These are phyloP conservation scores for Thripadectes ignobilis DNA, from an alignment of 2,797 vertebrate species.

Conservation along the genomic window DNA sequence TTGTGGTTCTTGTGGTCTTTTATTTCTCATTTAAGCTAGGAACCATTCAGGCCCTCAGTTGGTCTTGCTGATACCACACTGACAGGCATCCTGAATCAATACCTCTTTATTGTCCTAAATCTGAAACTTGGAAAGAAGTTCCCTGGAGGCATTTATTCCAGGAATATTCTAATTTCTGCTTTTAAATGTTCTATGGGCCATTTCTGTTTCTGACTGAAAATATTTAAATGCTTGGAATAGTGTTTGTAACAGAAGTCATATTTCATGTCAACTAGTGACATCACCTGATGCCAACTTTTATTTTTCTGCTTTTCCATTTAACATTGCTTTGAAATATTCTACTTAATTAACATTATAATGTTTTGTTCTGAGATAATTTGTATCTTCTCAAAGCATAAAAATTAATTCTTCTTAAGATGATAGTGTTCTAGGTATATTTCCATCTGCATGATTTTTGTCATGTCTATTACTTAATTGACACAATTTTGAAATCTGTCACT, in stretches of 20 bases:
- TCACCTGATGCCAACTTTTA: background rate
- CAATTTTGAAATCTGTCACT: conserved; percentile 50
- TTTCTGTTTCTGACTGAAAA: background rate
- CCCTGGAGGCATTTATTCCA: background rate
- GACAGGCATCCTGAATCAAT: background rate
- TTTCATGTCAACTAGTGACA: background rate
- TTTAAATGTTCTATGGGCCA: background rate
- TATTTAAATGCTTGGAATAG: background rate
- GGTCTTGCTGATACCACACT: background rate
- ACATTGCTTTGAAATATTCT: conserved; percentile 32
- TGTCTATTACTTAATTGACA: conserved; percentile 39
- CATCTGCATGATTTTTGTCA: conserved; percentile 32
- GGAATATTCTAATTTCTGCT: background rate
- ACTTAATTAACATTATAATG: conserved; percentile 50
- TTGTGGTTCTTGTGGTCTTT: background rate
- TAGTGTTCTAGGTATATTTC: conserved; percentile 30
- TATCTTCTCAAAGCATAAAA: conserved; percentile 30
- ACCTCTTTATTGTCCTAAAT: background rate
- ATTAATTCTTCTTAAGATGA: background rate
- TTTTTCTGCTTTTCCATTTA: background rate
- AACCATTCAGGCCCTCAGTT: background rate
- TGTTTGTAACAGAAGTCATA: background rate
- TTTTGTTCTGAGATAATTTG: background rate
- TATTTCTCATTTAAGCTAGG: background rate
- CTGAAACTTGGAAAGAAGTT: background rate